Evolutionary conservation across 2,888 invertebrate species (phyloP), one percentile per base, ranked within the genome.

Genomic region (Phengaris alcon): DNA sequence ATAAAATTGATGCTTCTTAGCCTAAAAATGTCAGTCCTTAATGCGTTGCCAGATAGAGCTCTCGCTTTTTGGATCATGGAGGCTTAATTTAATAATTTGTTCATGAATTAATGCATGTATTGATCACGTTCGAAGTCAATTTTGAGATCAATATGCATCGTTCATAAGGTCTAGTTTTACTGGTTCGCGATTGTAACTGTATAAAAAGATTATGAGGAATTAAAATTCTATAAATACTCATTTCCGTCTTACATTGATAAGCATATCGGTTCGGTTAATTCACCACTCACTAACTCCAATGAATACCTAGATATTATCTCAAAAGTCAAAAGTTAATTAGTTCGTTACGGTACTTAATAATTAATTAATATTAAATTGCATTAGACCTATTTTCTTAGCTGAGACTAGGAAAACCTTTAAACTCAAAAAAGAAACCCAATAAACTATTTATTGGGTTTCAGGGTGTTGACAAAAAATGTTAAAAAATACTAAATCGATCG

Each of bases 201-300:
- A 64, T 10, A 52, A 8, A 35, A 64, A 44, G 64, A 64, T 44
- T 64, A 64, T 35, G 35, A 64, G 13, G 64, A 35, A 64, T 64
- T 64, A 64, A 44, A 12, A 59, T 35, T 59, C 22, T 59, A 59
- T 59, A n/a, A 59, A 22, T 59, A 22, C 22, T 69, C n/a, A 51
- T 52, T 72, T 72, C 72, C 72, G 72, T 52, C 52, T 52, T 54
- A 22, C 10, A 52, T 22, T 54, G 72, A 72, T 72, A 72, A 54
- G 22, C 70, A 5, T 54, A 54, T 68, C 68, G 68, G 8, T 64
- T 22, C 22, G 10, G 13, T 12, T 68, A 44, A 12, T 68, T 22
- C 35, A 46, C 68, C 13, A 12, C 13, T 68, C 13, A 35, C 35
- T 35, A 35, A 12, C 46, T 68, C 68, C 13, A 44, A 13, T 46